These are phyloP conservation scores for Lamellibrachia satsuma DNA, from an alignment of 2,888 invertebrate genomes.

Conservation along the genomic window DNA sequence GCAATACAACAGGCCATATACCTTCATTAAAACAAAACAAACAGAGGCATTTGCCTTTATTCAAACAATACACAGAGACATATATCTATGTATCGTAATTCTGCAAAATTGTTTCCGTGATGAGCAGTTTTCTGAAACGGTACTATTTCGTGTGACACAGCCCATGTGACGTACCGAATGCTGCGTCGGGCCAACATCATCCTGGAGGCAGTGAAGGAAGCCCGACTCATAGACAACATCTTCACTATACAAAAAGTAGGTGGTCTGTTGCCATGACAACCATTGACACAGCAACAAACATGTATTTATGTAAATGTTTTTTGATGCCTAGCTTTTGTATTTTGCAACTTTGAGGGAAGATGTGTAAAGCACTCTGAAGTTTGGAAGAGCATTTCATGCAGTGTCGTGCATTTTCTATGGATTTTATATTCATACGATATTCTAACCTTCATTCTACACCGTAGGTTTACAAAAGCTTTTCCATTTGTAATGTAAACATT, in stretches of 20 bases:
- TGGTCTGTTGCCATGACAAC: slow-evolving; percentile 50
- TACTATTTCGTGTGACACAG: slow-evolving; percentile 30
- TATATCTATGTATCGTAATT: background rate
- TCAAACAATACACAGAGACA: background rate
- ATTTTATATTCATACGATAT: no score
- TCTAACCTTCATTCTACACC: no score
- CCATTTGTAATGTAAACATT: no score
- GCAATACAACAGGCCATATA: no score
- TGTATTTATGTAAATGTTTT: background rate
- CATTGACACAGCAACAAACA: background rate
- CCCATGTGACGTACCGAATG: slow-evolving; percentile 51
- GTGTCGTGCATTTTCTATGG: no score
- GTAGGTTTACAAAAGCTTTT: no score
- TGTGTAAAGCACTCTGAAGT: background rate
- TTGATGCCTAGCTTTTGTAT: background rate
- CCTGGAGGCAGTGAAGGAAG: slow-evolving; percentile 71
- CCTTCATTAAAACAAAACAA: background rate
- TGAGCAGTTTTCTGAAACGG: background rate
- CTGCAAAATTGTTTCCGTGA: background rate
- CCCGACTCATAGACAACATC: slow-evolving; percentile 72
- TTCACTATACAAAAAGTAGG: slow-evolving; percentile 60
- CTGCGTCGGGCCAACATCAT: slow-evolving; percentile 73
- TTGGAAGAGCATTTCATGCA: no score
- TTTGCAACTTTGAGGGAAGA: background rate
- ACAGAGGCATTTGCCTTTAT: background rate